phyloP scores from a whole-genome alignment of 2,888 invertebrate genomes.

The Frankliniella intonsa region DNA sequence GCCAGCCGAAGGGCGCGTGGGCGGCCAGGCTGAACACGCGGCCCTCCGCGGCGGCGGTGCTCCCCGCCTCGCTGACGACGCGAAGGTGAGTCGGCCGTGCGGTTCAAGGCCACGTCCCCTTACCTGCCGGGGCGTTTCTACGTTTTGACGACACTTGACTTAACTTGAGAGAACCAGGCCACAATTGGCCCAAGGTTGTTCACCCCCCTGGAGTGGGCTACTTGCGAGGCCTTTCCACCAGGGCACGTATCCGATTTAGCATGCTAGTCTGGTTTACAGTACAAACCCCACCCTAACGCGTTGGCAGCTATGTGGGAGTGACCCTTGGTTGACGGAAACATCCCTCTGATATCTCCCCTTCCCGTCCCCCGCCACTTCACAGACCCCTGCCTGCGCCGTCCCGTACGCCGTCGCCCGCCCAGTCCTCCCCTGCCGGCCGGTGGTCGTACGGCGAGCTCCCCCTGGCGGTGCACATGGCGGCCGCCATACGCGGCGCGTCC shows the following conservation, averaged over 20 bases:
- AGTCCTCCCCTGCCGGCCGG: not conserved
- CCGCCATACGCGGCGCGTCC: not conserved
- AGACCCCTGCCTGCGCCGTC: not conserved
- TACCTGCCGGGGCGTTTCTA: not conserved
- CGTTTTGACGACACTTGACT: too few species aligned
- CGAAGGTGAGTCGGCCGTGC: not conserved
- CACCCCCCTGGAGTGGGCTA: too few species aligned
- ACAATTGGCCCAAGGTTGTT: too few species aligned
- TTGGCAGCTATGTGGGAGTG: too few species aligned
- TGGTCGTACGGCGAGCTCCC: constrained; percentile 4
- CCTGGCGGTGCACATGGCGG: constrained; percentile 2
- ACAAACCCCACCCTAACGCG: too few species aligned
- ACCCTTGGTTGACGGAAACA: too few species aligned
- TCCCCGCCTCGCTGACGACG: not conserved
- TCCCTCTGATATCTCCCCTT: not conserved
- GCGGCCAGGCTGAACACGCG: not conserved
- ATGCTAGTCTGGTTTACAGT: too few species aligned
- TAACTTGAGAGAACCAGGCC: too few species aligned
- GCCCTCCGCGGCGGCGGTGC: not conserved
- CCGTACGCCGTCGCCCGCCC: not conserved
- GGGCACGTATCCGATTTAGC: too few species aligned
- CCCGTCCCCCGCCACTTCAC: not conserved
- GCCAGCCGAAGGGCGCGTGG: not conserved
- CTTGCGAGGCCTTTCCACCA: too few species aligned
- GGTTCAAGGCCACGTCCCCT: not conserved